A percentile compares a stretch with the other conserved stretches of the same genome.
These are phyloP conservation scores for Chelon labrosus DNA, from an alignment of 2,797 vertebrate species.

Conservation along the genomic window DNA sequence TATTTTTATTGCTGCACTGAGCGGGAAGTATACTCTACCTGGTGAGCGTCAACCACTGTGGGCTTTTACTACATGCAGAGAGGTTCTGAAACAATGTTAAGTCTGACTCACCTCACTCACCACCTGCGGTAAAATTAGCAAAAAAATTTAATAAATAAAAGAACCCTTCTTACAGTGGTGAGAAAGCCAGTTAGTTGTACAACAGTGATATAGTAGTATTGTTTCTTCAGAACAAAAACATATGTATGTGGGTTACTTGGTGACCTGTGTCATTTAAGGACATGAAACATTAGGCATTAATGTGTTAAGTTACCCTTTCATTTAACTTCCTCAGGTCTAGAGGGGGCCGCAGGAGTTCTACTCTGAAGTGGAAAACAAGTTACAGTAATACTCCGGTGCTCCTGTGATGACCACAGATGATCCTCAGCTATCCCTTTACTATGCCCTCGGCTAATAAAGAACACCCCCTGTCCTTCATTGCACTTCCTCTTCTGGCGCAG, in stretches of 20 bases:
- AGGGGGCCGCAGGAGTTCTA: neutral
- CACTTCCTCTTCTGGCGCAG: slow-evolving; percentile 48
- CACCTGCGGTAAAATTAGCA: slow-evolving; percentile 57
- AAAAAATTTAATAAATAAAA: slow-evolving; percentile 12
- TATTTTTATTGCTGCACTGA: slow-evolving; percentile 32
- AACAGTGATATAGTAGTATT: slow-evolving; percentile 14
- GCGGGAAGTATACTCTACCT: slow-evolving; percentile 29
- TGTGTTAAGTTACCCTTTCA: slow-evolving; percentile 28
- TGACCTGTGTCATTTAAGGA: slow-evolving; percentile 19
- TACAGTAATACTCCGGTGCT: slow-evolving; percentile 35
- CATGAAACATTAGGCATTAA: slow-evolving; percentile 20
- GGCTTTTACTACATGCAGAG: slow-evolving; percentile 52
- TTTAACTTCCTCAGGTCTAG: slow-evolving; percentile 9
- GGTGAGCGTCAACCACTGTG: slow-evolving; percentile 23
- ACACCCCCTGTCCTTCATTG: slow-evolving; percentile 33
- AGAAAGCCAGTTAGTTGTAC: slow-evolving; percentile 38
- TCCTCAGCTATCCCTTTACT: slow-evolving; percentile 24
- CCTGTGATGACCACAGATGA: slow-evolving; percentile 16
- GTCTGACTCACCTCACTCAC: slow-evolving; percentile 59
- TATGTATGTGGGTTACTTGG: slow-evolving; percentile 7
- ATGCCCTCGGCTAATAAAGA: slow-evolving; percentile 60
- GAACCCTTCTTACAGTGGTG: slow-evolving; percentile 32
- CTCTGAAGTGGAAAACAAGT: slow-evolving; percentile 40
- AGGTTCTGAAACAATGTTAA: slow-evolving; percentile 53
- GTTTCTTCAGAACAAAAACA: slow-evolving; percentile 25